Conservation (phyloP, 2,113 vertebrate genomes). For the Opisthocomus hoazin region DNA sequence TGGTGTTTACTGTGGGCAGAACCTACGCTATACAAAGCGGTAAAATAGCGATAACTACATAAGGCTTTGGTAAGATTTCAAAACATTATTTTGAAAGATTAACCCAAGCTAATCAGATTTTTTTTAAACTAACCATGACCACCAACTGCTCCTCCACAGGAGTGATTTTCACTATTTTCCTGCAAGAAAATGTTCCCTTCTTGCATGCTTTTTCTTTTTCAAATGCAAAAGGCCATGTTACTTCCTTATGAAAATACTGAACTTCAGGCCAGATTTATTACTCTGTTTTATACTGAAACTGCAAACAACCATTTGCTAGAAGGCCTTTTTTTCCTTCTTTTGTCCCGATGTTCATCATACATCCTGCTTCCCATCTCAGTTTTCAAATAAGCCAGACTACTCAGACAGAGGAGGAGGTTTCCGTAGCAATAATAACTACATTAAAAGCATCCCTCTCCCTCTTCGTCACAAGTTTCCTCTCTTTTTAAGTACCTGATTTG, state of each 20-base stretch:
- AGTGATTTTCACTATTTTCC: not conserved
- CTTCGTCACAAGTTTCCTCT: not conserved
- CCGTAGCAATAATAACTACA: not conserved
- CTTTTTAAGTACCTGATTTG: not conserved
- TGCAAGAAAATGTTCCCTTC: not conserved
- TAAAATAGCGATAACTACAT: not conserved
- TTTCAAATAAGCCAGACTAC: not conserved
- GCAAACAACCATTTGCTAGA: not conserved
- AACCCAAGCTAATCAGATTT: not conserved
- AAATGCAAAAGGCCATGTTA: not conserved
- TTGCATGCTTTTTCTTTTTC: not conserved
- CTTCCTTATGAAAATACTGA: not conserved
- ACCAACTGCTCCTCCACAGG: not conserved
- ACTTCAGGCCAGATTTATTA: not conserved
- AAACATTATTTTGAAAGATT: not conserved
- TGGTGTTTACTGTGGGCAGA: not conserved
- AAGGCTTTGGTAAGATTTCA: not conserved
- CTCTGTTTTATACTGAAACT: not conserved
- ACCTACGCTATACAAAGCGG: not conserved
- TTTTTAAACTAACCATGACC: not conserved
- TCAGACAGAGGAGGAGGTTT: not conserved
- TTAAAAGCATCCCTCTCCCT: not conserved
- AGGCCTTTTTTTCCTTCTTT: not conserved
- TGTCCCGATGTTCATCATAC: not conserved
- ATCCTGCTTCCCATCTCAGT: not conserved